Base-by-base conservation (phyloP, 2,113 vertebrate genomes). In the Pangasianodon hypophthalmus region DNA sequence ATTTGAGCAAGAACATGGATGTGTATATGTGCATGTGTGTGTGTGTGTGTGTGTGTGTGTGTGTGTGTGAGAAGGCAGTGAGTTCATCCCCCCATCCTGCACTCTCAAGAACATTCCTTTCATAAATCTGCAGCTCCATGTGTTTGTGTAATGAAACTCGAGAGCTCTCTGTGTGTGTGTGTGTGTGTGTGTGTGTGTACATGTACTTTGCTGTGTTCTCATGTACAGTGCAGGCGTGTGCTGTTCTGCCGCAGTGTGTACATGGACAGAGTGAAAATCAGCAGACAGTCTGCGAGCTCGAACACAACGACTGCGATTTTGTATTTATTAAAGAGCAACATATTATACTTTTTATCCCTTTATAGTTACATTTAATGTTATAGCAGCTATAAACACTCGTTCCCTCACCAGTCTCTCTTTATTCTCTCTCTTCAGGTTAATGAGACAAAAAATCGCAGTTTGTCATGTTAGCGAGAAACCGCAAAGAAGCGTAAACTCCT, bases 81-180 rank as follows among this genome's bases (percentile, higher is more conserved):
- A 91, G 85, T 94, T 92, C 88, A 92, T 91, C 86, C 88, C 93
- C 86, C 89, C 48, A 69, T 84, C 82, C 62, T 87, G 88, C 87
- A 67, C 89, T 91, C 90, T 94, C 91, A 91, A 91, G 92, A 93
- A 85, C 95, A 95, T 96, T 96, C 94, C 93, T 95, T 91, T 94
- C 92, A 94, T 94, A 95, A 94, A 95, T 93, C 87, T 93, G 91
- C 91, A 87, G 83, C 81, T 87, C 75, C 29, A 89, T 87, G 90
- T 92, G 16, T 80, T 73, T 88, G 60, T 86, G 11, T n/a, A 82
- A 92, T 93, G 92, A 93, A 94, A 93, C 88, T 44, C 10, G 88
- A 94, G 92, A 91, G 92, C 82, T 73, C 14, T 6, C 48, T 37
- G 26, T 90, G 93, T 92, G 93, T 95, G 94, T 95, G 94, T 89